phyloP scores from a whole-genome alignment of 2,888 invertebrate genomes.

The Ceramica pisi region DNA sequence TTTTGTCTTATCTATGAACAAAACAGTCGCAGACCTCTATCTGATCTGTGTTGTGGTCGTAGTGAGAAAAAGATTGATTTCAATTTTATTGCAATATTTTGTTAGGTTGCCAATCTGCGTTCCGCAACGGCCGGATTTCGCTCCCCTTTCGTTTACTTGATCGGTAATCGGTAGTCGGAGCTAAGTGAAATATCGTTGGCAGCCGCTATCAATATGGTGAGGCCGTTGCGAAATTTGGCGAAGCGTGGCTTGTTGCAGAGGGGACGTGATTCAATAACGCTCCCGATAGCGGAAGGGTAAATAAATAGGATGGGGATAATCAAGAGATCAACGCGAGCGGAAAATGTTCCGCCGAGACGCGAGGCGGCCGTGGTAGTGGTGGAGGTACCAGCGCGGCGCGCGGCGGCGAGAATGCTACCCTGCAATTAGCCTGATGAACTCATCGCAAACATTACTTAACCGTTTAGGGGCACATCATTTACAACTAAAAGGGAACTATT shows the following conservation, averaged over 20 bases:
- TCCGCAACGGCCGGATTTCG: slow-evolving; percentile 12
- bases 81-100: slow-evolving; percentile 9
- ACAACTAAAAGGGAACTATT: neutral
- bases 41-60: too few species aligned
- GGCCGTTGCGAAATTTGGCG: slow-evolving; percentile 26
- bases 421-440: neutral
- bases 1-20: too few species aligned
- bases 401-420: neutral
- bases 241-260: slow-evolving; percentile 6
- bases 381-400: too few species aligned
- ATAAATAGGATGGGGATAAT: slow-evolving; percentile 62
- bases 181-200: slow-evolving; percentile 25
- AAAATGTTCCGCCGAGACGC: slow-evolving; percentile 38
- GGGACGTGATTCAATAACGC: slow-evolving; percentile 47
- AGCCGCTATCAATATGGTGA: slow-evolving; percentile 13
- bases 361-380: too few species aligned
- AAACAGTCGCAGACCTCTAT: neutral
- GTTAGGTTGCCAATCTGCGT: neutral
- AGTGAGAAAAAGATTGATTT: too few species aligned
- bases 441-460: too few species aligned
- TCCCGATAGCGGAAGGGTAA: slow-evolving; percentile 27
- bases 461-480: neutral
- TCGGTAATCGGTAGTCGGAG: neutral
- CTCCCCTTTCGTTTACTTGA: slow-evolving; percentile 7
- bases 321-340: slow-evolving; percentile 60